A percentile compares a stretch with the other conserved stretches of the same genome.
These are phyloP conservation scores for Hydrolagus affinis DNA, from an alignment of 2,113 vertebrate species.

Conservation along the genomic window DNA sequence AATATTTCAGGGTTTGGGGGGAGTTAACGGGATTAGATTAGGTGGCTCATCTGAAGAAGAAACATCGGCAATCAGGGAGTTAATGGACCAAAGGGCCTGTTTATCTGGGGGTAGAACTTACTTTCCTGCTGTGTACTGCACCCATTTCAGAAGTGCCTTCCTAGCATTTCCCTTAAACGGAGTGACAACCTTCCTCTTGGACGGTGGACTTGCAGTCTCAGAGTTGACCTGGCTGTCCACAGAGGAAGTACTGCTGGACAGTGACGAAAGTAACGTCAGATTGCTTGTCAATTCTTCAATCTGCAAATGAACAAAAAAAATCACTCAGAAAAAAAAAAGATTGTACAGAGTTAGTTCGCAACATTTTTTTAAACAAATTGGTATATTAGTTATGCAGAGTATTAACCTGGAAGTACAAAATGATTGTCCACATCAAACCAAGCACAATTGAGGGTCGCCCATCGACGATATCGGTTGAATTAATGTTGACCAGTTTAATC, in stretches of 20 bases:
- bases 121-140: slow-evolving; percentile 84
- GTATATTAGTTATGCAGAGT: neutral
- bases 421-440: slow-evolving; percentile 92
- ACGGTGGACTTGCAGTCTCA: slow-evolving; percentile 79
- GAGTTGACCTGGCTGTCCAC: slow-evolving; percentile 78
- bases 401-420: slow-evolving; percentile 92
- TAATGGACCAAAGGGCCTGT: no score
- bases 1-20: no score
- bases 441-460: slow-evolving; percentile 88
- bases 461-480: slow-evolving; percentile 91
- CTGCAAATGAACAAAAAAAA: slow-evolving; percentile 45
- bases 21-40: no score
- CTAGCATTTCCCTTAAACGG: slow-evolving; percentile 79
- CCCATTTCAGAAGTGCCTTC: slow-evolving; percentile 87
- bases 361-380: slow-evolving; percentile 8
- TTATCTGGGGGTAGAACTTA: slow-evolving; percentile 51
- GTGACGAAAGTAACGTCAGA: slow-evolving; percentile 70
- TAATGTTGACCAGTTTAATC: slow-evolving; percentile 98
- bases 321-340: neutral
- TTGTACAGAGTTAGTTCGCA: neutral
- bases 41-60: no score
- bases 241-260: slow-evolving; percentile 79
- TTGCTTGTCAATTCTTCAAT: slow-evolving; percentile 93
- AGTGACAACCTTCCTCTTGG: slow-evolving; percentile 76
- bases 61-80: no score